Evolutionary conservation across 2,113 vertebrate genomes (phyloP).

Genomic region (Siphamia tubifer): DNA sequence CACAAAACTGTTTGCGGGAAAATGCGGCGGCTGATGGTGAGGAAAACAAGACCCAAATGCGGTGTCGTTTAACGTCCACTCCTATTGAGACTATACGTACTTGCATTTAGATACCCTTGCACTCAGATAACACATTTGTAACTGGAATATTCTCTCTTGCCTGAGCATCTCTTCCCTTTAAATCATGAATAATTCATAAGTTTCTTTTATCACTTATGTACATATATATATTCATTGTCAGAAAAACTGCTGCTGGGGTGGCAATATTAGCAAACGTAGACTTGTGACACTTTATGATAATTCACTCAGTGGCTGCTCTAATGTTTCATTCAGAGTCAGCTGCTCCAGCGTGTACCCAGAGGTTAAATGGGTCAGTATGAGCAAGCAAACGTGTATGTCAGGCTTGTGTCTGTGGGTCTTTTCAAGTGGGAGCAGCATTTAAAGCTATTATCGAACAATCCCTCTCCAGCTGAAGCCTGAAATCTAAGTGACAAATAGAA

Average conservation of each 20-base stretch:
- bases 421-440: constrained; percentile 14
- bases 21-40: not conserved
- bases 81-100: not conserved
- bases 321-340: not conserved
- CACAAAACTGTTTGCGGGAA: constrained; percentile 28
- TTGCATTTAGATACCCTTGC: constrained; percentile 28
- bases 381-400: not conserved
- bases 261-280: not conserved
- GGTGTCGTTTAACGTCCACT: not conserved
- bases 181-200: constrained; percentile 54
- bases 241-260: not conserved
- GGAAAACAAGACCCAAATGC: not conserved
- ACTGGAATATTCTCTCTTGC: constrained; percentile 21
- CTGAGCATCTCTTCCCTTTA: not conserved
- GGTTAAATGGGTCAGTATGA: constrained; percentile 32
- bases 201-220: not conserved
- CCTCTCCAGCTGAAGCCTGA: constrained; percentile 8
- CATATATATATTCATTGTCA: not conserved
- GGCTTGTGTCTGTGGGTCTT: not conserved
- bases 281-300: not conserved
- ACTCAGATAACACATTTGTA: constrained; percentile 11
- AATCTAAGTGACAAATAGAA: constrained; percentile 42
- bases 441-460: constrained; percentile 26
- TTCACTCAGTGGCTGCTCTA: not conserved
- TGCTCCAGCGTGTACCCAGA: constrained; percentile 5